phyloP scores from a whole-genome alignment of 2,797 vertebrate genomes.

The Vultur gryphus region DNA sequence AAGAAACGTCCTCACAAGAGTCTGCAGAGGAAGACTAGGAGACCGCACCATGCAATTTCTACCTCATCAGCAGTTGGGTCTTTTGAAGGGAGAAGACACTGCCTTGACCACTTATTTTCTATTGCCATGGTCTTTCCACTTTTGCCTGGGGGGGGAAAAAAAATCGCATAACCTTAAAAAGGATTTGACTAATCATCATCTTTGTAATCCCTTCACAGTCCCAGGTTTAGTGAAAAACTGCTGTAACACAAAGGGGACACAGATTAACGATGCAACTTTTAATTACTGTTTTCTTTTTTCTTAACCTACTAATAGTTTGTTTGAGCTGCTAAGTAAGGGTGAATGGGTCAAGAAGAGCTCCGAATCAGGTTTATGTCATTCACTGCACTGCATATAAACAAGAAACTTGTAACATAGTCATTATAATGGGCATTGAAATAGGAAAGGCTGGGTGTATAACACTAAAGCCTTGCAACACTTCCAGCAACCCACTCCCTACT shows the following conservation, averaged over 20 bases:
- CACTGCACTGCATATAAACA: constrained; percentile 72
- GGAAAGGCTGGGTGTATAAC: constrained; percentile 63
- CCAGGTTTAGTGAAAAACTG: constrained; percentile 83
- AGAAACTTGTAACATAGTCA: constrained; percentile 65
- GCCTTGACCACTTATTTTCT: constrained; percentile 91
- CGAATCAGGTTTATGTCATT: constrained; percentile 74
- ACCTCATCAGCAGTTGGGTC: constrained; percentile 95
- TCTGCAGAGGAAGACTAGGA: constrained; percentile 87
- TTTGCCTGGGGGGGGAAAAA: constrained; percentile 68
- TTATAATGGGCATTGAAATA: constrained; percentile 72
- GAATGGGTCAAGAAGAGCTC: constrained; percentile 72
- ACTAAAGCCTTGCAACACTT: constrained; percentile 49
- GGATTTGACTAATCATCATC: constrained; percentile 78
- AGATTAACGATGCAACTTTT: constrained; percentile 79
- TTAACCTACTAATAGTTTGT: constrained; percentile 82
- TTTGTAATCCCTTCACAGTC: constrained; percentile 78
- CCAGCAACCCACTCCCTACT: constrained; percentile 65
- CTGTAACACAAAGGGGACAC: constrained; percentile 83
- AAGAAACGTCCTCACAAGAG: constrained; percentile 88
- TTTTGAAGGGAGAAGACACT: constrained; percentile 91
- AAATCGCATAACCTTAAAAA: constrained; percentile 78
- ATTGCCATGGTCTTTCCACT: constrained; percentile 84
- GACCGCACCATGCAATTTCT: constrained; percentile 82
- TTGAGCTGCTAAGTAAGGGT: constrained; percentile 76
- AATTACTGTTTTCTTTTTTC: constrained; percentile 77